Evolutionary conservation across 2,888 invertebrate genomes (phyloP).

Genomic region (Cantharis rustica): DNA sequence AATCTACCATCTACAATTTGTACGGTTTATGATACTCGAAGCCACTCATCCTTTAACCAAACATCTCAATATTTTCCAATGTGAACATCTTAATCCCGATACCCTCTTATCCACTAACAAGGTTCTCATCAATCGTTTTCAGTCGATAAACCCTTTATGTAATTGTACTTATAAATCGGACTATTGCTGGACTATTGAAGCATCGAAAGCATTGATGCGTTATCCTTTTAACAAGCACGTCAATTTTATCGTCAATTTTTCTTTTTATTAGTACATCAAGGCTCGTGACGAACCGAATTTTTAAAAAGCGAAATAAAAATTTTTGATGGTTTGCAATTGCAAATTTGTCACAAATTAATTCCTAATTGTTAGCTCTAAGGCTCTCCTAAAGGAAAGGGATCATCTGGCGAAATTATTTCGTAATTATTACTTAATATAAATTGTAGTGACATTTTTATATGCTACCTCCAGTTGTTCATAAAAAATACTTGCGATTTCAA

Average conservation of each 20-base stretch:
- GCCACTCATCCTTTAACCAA: conserved; percentile 27
- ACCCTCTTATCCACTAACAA: conserved; percentile 34
- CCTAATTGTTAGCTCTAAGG: background rate
- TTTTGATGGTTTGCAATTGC: background rate
- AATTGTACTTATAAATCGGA: conserved; percentile 35
- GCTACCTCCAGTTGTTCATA: background rate
- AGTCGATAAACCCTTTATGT: conserved; percentile 39
- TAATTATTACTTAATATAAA: background rate
- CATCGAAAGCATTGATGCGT: conserved; percentile 28
- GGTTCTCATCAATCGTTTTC: conserved; percentile 39
- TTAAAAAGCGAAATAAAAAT: background rate
- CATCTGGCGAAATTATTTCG: background rate
- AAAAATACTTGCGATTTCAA: too few species aligned
- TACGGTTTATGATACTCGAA: conserved; percentile 1
- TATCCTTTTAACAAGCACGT: conserved; percentile 32
- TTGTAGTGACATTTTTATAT: background rate
- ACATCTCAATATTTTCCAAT: conserved; percentile 33
- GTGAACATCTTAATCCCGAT: conserved; percentile 32
- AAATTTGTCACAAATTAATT: background rate
- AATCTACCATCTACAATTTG: conserved; percentile 1
- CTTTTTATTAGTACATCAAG: background rate
- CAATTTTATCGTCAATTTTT: conserved; percentile 25
- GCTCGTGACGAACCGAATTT: background rate
- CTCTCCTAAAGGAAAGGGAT: background rate
- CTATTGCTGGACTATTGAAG: conserved; percentile 30